Evolutionary conservation across 2,113 vertebrate species (phyloP).

Genomic region (Thunnus thynnus): DNA sequence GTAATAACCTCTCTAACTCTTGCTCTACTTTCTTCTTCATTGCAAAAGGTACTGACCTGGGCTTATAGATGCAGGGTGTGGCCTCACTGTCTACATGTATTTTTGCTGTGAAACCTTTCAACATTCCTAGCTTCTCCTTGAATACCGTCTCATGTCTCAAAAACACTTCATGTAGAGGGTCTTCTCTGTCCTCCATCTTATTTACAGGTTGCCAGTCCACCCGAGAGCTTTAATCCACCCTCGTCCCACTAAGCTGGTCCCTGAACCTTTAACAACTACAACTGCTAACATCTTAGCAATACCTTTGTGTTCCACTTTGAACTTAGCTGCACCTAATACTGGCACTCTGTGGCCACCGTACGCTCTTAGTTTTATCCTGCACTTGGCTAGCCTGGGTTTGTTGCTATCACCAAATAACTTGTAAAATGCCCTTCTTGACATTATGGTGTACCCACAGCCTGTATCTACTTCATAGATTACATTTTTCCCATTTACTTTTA

Average conservation of each 20-base stretch:
- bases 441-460: neutral
- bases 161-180: too few relatives aligned
- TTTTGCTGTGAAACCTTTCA: too few relatives aligned
- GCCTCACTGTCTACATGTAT: too few relatives aligned
- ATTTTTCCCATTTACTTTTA: neutral
- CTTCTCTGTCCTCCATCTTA: neutral
- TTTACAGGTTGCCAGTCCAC: conserved; percentile 13
- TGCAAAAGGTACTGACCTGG: too few relatives aligned
- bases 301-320: neutral
- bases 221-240: neutral
- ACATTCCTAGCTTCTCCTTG: too few relatives aligned
- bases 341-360: neutral
- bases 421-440: neutral
- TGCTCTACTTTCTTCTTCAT: too few relatives aligned
- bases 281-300: neutral
- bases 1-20: too few relatives aligned
- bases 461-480: neutral
- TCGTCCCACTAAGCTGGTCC: conserved; percentile 2
- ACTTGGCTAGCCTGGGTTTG: neutral
- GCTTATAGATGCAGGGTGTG: too few relatives aligned
- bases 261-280: neutral
- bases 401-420: neutral
- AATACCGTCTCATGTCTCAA: too few relatives aligned
- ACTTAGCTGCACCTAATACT: neutral
- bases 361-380: neutral